Evolutionary conservation across 2,888 invertebrate species (phyloP), one percentile per base, ranked within the genome.

Genomic region (Limnephilus auricula): DNA sequence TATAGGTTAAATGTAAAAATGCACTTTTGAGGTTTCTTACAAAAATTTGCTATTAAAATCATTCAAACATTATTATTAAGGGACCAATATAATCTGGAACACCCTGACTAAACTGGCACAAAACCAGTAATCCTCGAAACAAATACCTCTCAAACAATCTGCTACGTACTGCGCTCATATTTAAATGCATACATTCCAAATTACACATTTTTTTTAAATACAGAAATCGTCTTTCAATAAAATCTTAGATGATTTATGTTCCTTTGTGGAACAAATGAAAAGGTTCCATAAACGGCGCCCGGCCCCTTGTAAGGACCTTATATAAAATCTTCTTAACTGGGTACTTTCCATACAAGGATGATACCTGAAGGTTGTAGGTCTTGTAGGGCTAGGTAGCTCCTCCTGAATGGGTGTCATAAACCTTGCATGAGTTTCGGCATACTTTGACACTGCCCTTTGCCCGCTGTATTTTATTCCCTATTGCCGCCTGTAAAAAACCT

Each of bases 401-500:
- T 34, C 79, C 78, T 34, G 87, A 40, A 78, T 31, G 78, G 87
- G 87, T 79, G 87, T 91, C 89, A 89, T 91, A 89, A 89, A 89
- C 83, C 89, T 84, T 37, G 37, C 40, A 15, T 45, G 80, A 89
- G 82, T 40, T 40, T 45, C n/a, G 83, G 45, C 37, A 89, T 83
- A 34, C 88, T 89, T 91, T 91, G 91, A 91, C 91, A 91, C 91
- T 89, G 89, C 50, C 89, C 89, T 91, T 83, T 37, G 45, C 85
- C 91, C 37, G 40, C 34, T 84, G 89, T 90, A 86, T 90, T 90
- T 92, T 90, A 90, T 89, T 92, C 90, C 25, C 84, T 78, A 90
- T 90, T 92, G 92, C 85, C 79, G 90, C 65, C 31, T 79, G 50
- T 65, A 89, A 88, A 92, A 90, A 88, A 80, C 32, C 65, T 65